Conservation (phyloP, 2,113 vertebrate genomes). For the Cairina moschata region DNA sequence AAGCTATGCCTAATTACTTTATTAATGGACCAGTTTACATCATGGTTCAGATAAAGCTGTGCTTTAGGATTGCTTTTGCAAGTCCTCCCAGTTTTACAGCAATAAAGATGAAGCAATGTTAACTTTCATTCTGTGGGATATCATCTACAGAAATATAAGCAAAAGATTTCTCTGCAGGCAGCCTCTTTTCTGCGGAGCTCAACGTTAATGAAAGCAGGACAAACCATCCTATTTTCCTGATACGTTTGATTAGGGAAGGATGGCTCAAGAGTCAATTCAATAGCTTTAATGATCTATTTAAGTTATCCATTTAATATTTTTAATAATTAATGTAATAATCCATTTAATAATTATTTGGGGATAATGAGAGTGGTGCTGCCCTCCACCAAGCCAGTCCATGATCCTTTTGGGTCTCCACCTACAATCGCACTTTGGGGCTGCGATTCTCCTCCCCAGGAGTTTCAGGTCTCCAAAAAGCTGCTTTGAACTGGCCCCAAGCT, state of each 20-base stretch:
- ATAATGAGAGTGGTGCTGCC: background rate
- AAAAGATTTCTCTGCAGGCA: background rate
- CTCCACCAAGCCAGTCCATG: background rate
- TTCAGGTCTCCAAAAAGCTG: background rate
- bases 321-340: background rate
- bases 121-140: background rate
- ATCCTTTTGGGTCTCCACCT: background rate
- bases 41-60: background rate
- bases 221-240: background rate
- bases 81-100: background rate
- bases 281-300: background rate
- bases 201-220: background rate
- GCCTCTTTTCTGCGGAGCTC: background rate
- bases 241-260: background rate
- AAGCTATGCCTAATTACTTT: slow-evolving; percentile 23
- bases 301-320: background rate
- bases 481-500: background rate
- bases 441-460: background rate
- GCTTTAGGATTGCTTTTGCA: background rate
- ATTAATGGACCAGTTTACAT: slow-evolving; percentile 40
- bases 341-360: background rate
- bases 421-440: background rate
- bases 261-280: background rate
- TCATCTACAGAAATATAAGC: background rate
- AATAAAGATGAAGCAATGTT: background rate